Percentiles rank a stretch among this genome's conserved stretches.
These are phyloP conservation scores for Gymnarchus niloticus DNA, from an alignment of 2,113 vertebrate genomes.

Conservation along the genomic window DNA sequence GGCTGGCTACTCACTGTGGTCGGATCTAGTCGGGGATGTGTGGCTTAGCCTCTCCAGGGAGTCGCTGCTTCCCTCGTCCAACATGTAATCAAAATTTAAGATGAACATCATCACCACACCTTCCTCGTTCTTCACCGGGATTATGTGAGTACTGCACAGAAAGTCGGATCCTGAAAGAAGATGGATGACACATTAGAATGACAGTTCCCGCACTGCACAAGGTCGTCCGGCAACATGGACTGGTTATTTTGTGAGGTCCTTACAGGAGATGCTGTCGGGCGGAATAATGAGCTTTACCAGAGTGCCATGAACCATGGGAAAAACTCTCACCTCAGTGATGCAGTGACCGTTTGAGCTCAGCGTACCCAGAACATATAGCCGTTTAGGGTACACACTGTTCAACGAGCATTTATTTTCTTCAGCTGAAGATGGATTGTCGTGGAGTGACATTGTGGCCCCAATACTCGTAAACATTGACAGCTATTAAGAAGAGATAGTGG, in stretches of 20 bases:
- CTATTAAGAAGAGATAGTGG: background rate
- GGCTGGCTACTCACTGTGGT: conserved; percentile 75
- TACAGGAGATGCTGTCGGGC: background rate
- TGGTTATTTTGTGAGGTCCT: background rate
- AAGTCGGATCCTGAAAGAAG: conserved; percentile 80
- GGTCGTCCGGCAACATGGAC: background rate
- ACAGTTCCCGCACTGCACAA: background rate
- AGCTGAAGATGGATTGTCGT: background rate
- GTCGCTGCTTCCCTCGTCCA: conserved; percentile 72
- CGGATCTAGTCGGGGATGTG: conserved; percentile 75
- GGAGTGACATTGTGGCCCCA: background rate
- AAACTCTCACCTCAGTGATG: background rate
- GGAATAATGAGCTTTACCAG: background rate
- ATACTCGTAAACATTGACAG: background rate
- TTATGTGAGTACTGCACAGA: conserved; percentile 91
- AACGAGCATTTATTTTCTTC: background rate
- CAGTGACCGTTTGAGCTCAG: background rate
- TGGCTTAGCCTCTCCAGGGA: conserved; percentile 82
- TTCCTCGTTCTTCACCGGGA: conserved; percentile 97
- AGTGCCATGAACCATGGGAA: background rate
- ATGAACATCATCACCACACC: conserved; percentile 99
- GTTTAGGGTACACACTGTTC: background rate
- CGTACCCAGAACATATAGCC: background rate
- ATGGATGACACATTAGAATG: background rate
- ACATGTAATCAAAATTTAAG: conserved; percentile 88